Evolutionary conservation across 2,888 invertebrate species (phyloP).

Genomic region (Monopis laevigella): DNA sequence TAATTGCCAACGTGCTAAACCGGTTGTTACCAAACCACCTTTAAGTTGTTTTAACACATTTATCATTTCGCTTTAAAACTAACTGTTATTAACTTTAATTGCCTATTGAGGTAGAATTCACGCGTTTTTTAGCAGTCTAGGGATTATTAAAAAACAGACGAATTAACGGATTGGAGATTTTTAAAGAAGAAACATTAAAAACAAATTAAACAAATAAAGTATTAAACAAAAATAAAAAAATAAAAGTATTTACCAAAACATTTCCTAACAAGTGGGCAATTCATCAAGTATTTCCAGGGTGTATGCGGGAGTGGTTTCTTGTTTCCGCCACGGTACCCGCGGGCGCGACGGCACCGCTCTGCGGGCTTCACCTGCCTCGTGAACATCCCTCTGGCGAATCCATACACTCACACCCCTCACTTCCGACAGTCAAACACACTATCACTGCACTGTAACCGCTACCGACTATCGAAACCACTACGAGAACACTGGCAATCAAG

Average conservation of each 20-base stretch:
- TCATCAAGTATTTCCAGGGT: constrained; percentile 69
- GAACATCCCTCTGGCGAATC: constrained; percentile 41
- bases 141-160: too few species aligned
- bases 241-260: constrained; percentile 64
- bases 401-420: constrained; percentile 36
- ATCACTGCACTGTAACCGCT: constrained; percentile 41
- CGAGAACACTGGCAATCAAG: constrained; percentile 24
- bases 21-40: too few species aligned
- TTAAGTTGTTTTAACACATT: too few species aligned
- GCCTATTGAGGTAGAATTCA: too few species aligned
- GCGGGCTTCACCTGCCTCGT: constrained; percentile 60
- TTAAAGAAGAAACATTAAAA: too few species aligned
- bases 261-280: constrained; percentile 69
- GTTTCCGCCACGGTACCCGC: constrained; percentile 56
- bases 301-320: constrained; percentile 61
- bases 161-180: too few species aligned
- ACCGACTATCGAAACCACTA: constrained; percentile 30
- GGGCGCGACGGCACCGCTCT: constrained; percentile 55
- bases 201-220: too few species aligned
- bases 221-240: constrained; percentile 23
- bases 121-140: too few species aligned
- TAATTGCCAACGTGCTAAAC: too few species aligned
- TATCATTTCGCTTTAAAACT: too few species aligned
- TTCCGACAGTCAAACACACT: constrained; percentile 29
- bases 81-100: too few species aligned